phyloP scores from a whole-genome alignment of 2,888 invertebrate genomes.

The Strigamia maritima region DNA sequence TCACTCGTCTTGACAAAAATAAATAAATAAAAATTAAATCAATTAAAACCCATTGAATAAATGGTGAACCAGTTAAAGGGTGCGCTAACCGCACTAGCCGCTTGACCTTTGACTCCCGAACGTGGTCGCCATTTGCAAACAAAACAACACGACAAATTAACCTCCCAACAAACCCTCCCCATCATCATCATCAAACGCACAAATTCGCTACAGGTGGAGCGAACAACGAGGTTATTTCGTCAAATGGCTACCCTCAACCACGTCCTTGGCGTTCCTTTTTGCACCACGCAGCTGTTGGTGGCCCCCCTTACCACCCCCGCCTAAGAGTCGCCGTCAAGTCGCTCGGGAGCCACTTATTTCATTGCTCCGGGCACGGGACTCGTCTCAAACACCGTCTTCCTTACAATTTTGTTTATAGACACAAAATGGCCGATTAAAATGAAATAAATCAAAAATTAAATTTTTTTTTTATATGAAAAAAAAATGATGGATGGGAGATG shows the following conservation, averaged over 20 bases:
- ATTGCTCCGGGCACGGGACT: constrained; percentile 25
- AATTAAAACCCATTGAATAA: too few species aligned
- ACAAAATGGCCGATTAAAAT: too few species aligned
- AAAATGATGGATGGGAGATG: background rate
- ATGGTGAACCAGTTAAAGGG: too few species aligned
- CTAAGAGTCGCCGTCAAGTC: constrained; percentile 16
- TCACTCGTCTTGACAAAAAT: background rate
- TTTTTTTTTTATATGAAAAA: too few species aligned
- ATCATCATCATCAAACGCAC: background rate
- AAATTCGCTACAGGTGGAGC: background rate
- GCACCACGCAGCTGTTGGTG: constrained; percentile 17
- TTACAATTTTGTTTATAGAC: background rate
- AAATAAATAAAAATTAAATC: background rate
- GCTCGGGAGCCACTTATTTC: constrained; percentile 34
- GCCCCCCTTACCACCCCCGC: constrained; percentile 31
- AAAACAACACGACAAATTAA: background rate
- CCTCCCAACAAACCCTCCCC: background rate
- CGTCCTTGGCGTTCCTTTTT: constrained; percentile 34
- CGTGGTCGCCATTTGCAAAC: background rate
- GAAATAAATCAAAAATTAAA: background rate
- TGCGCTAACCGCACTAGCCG: background rate
- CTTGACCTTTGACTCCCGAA: constrained; percentile 3
- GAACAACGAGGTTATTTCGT: constrained; percentile 4
- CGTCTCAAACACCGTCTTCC: background rate
- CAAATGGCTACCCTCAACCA: constrained; percentile 12